Evolutionary conservation across 2,888 invertebrate genomes (phyloP), one percentile per base, ranked within the genome.

Genomic region (Euclidia mi): DNA sequence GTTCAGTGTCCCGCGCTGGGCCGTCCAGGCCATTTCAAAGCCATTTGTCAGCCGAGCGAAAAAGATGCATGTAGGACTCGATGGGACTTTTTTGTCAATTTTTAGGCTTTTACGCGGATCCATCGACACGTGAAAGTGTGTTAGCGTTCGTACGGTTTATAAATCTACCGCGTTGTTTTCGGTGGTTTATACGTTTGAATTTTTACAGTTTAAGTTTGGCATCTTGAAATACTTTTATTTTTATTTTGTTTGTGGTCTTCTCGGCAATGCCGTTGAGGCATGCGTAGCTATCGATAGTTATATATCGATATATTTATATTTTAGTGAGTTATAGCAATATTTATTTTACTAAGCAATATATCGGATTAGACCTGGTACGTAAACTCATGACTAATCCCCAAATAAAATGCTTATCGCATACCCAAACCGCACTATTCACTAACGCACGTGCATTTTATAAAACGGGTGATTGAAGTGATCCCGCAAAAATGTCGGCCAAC

Each of bases 81-180:
- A 71, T 60, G 72, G 78, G 78, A 81, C 74, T 76, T 77, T 83
- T 89, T 84, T 76, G 43, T 50, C 77, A 81, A 84, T 89, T 93
- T 93, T 93, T 89, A 87, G 88, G 94, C 94, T 94, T 94, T 94
- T 91, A 94, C 92, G 89, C 82, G 88, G 84, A 89, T 87, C 91
- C 92, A 93, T 92, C 92, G 94, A 94, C 94, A 94, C 92, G 92
- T 86, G 89, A 92, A 92, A 94, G 92, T 93, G 93, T 94, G 94
- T 94, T 94, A 93, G 90, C 88, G 88, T 87, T 88, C 81, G 80
- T 75, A 81, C 71, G 85, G 90, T 93, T 89, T 92, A 91, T 94
- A 91, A 92, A 94, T 92, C 90, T 86, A 82, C 82, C 71, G 73
- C 80, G 78, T 72, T 80, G 87, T 84, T 82, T 76, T 77, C 68